phyloP scores from a whole-genome alignment of 2,888 invertebrate genomes.

The Nephrotoma flavescens region DNA sequence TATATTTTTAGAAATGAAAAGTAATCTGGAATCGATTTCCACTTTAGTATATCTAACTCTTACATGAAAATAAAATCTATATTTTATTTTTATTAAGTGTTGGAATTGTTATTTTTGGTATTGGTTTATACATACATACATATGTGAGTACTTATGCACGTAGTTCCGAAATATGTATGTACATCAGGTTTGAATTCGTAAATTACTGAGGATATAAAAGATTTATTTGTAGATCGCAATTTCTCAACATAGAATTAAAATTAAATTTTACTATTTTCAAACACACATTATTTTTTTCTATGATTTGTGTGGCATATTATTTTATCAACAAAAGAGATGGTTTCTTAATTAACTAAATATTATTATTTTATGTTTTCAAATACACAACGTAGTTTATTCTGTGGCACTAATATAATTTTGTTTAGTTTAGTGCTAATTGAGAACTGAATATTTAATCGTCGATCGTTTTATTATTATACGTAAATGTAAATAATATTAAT shows the following conservation, averaged over 20 bases:
- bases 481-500: not conserved
- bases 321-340: not conserved
- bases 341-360: not conserved
- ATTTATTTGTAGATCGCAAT: not conserved
- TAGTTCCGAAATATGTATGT: not conserved
- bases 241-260: not conserved
- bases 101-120: not conserved
- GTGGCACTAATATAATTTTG: not conserved
- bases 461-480: not conserved
- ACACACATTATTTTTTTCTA: not conserved
- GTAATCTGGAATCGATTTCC: not conserved
- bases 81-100: not conserved
- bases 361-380: not conserved
- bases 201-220: not conserved
- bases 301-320: not conserved
- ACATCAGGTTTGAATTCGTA: not conserved
- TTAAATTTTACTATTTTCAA: not conserved
- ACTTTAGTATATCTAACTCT: not conserved
- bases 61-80: not conserved
- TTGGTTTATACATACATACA: not conserved
- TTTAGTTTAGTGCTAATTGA: not conserved
- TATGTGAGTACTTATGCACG: not conserved
- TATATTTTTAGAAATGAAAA: not conserved
- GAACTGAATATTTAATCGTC: not conserved
- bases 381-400: no score